These are phyloP conservation scores for Dendroctonus ponderosae DNA, from an alignment of 1,140 invertebrate genomes.

Conservation along the genomic window DNA sequence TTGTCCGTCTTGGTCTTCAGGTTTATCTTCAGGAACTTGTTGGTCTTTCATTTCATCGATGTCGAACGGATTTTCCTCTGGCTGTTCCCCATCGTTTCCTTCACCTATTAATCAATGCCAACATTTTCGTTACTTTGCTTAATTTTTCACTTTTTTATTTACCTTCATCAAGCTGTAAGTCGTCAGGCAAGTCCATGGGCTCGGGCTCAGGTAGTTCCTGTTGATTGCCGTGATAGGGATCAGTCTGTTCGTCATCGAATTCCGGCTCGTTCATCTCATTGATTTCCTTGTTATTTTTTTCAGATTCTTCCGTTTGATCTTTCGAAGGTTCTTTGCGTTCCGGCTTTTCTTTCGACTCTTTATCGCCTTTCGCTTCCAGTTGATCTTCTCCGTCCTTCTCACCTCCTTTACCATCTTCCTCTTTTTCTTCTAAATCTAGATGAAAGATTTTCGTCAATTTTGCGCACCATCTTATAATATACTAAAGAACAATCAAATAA, in stretches of 20 bases:
- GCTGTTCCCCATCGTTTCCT: constrained; percentile 57
- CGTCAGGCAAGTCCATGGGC: constrained; percentile 82
- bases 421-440: constrained; percentile 58
- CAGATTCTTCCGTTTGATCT: constrained; percentile 51
- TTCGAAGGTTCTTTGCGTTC: constrained; percentile 52
- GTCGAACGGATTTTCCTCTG: constrained; percentile 79
- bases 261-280: constrained; percentile 78
- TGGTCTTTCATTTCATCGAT: constrained; percentile 71
- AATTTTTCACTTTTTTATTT: neutral
- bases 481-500: too few species aligned
- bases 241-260: constrained; percentile 77
- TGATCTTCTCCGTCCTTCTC: constrained; percentile 55
- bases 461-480: too few species aligned
- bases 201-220: constrained; percentile 75
- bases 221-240: constrained; percentile 81
- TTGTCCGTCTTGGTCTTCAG: constrained; percentile 53
- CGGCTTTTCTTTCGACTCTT: constrained; percentile 54
- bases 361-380: constrained; percentile 59
- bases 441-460: too few species aligned
- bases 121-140: neutral
- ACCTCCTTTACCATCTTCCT: constrained; percentile 61
- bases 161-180: constrained; percentile 76
- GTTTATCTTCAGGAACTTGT: constrained; percentile 42
- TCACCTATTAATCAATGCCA: constrained; percentile 50
- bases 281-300: constrained; percentile 62